Evolutionary conservation across 1,140 invertebrate genomes (phyloP).

Genomic region (Melitaea cinxia): DNA sequence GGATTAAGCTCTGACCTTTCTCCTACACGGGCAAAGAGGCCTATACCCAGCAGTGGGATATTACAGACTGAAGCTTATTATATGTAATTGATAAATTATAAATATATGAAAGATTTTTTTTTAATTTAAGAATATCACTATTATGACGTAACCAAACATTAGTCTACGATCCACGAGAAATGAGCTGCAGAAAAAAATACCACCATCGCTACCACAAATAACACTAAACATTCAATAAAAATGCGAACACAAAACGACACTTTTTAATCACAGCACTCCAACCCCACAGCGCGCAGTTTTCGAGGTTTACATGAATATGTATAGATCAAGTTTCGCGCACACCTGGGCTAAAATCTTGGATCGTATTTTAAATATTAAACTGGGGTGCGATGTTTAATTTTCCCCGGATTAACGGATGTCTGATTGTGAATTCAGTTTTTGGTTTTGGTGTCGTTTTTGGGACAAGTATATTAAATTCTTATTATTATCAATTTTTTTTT

Average conservation of each 20-base stretch:
- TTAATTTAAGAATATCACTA: too few relatives aligned
- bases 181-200: too few relatives aligned
- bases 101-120: too few relatives aligned
- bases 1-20: too few relatives aligned
- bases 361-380: conserved; percentile 48
- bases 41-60: too few relatives aligned
- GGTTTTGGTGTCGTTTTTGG: conserved; percentile 7
- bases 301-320: conserved; percentile 44
- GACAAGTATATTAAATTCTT: conserved; percentile 24
- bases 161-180: too few relatives aligned
- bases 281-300: conserved; percentile 43
- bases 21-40: too few relatives aligned
- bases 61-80: too few relatives aligned
- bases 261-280: conserved; percentile 23
- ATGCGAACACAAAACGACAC: neutral
- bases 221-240: neutral
- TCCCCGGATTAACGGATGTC: conserved; percentile 39
- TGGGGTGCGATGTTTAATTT: conserved; percentile 39
- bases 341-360: conserved; percentile 43
- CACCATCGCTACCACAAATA: too few relatives aligned
- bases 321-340: conserved; percentile 42
- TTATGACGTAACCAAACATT: too few relatives aligned
- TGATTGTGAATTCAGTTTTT: conserved; percentile 30
- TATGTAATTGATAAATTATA: too few relatives aligned
- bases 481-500: conserved; percentile 9